Base-by-base conservation (phyloP, 2,113 vertebrate genomes). In the Periophthalmodon schlosseri region DNA sequence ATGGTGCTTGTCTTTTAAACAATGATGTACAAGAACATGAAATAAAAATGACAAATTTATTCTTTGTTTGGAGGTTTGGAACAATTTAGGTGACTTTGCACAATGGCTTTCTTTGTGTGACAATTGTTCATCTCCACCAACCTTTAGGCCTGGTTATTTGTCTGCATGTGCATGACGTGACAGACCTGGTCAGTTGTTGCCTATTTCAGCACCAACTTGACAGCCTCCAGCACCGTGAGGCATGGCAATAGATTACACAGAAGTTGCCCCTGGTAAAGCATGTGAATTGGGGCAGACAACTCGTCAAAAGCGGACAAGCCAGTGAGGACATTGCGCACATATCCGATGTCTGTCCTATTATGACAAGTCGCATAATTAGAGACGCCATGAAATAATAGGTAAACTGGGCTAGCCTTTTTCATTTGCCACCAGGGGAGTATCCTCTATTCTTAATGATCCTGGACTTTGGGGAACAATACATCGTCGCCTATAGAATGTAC, bases 21-120 rank as follows among this genome's bases (percentile, higher is more conserved):
- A 76, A 52, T 79, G 4, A 71, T 44, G 69, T 21, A 4, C 28
- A 72, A 56, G 12, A 44, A 56, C 2, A 23, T 56, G 36, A 70
- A 33, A 56, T 13, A 44, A 44, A 44, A 44, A 20, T 46, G 1
- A 24, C 14, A 64, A 28, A 8, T 5, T 3, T 74, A n/a, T 78
- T 73, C 11, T 57, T 16, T 1, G 21, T 46, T 15, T 34, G 21
- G 57, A 5, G n/a, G 11, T 14, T 60, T 28, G 12, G 12, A 24
- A 58, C 56, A 58, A 23, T 11, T 14, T 58, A 24, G 11, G 13
- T 60, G 23, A 60, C 23, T 15, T 28, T 60, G 4, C 13, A 28
- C 21, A 28, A 14, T 14, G 23, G 7, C 52, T 13, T 46, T 46
- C 12, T 11, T 46, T 46, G 64, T 66, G 3, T 39, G 39, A 2